Conservation (phyloP, 2,113 vertebrate genomes). For the Percina caprodes region DNA sequence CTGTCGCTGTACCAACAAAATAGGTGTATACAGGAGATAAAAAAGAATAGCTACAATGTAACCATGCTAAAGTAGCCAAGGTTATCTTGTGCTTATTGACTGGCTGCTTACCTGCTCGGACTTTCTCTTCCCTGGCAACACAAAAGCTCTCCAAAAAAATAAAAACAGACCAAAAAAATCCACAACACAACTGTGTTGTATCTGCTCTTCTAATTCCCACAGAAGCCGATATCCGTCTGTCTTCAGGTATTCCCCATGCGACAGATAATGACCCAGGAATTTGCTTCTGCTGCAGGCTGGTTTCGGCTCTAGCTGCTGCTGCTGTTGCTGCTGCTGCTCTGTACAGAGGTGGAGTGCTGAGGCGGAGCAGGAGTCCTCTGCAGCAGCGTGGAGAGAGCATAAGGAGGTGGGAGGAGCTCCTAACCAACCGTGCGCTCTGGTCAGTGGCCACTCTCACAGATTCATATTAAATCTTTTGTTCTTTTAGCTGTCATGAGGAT, state of each 20-base stretch:
- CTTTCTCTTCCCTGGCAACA: slow-evolving; percentile 73
- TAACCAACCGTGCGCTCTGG: slow-evolving; percentile 47
- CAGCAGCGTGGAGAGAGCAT: slow-evolving; percentile 47
- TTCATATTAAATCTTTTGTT: slow-evolving; percentile 22
- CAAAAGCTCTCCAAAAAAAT: slow-evolving; percentile 32
- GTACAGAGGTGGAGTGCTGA: slow-evolving; percentile 74
- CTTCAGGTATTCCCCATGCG: slow-evolving; percentile 29
- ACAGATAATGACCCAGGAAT: slow-evolving; percentile 30
- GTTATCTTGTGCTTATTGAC: slow-evolving; percentile 48
- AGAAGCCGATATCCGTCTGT: slow-evolving; percentile 4
- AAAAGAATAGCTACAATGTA: background rate
- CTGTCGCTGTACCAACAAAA: background rate
- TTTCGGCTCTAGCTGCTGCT: slow-evolving; percentile 13
- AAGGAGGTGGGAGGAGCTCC: slow-evolving; percentile 78
- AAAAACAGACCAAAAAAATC: background rate
- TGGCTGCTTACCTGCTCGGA: slow-evolving; percentile 76
- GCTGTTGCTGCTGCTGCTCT: slow-evolving; percentile 40
- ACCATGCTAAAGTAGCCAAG: slow-evolving; percentile 31
- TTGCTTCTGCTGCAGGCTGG: slow-evolving; percentile 4
- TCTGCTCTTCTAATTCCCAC: background rate
- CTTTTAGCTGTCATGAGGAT: slow-evolving; percentile 17
- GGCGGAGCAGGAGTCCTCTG: slow-evolving; percentile 66
- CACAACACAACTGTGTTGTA: background rate
- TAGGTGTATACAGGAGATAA: background rate
- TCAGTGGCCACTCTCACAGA: slow-evolving; percentile 24